Base-by-base conservation (phyloP, 2,797 vertebrate genomes). In the Chaenodraco wilsoni region DNA sequence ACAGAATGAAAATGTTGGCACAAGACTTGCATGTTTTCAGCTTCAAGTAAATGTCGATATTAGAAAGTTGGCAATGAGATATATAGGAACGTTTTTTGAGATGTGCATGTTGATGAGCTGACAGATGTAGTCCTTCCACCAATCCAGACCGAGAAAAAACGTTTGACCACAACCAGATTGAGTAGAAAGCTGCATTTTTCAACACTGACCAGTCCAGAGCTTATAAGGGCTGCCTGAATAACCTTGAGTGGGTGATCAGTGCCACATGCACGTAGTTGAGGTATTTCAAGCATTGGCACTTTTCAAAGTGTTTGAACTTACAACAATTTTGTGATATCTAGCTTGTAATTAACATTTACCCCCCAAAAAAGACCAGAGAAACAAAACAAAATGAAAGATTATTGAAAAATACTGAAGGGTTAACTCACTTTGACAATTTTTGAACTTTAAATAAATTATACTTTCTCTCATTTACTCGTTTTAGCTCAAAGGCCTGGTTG, bases 201-300 rank as follows among this genome's bases (percentile, higher is more conserved):
- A 87, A 82, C 88, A 89, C 84, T 78, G 84, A 91, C 84, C 84
- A 81, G 87, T 89, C 87, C 84, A 89, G 83, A 87, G 86, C 86
- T 88, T 86, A 87, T 76, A 81, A 75, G 76, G 78, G 70, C 72
- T 84, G 87, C 83, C 89, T 88, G 87, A 90, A 90, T 83, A 75
- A 88, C 78, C 80, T 81, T 85, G 56, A 74, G 85, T 79, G 78
- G 84, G 80, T 77, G 88, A 89, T 83, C 80, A 87, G 88, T 89
- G 91, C 84, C 87, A 82, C 85, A 84, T 91, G 91, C 89, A 86
- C 88, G 76, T 52, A 81, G 88, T 89, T 95, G 95, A 95, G 94
- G 94, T 95, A 95, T 95, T 92, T 95, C 84, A 92, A 93, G 88
- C 91, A 90, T 91, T 91, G 93, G 94, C 94, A 94, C 92, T 94